Evolutionary conservation across 2,888 invertebrate species (phyloP).

Genomic region (Xestia rhomboidea): DNA sequence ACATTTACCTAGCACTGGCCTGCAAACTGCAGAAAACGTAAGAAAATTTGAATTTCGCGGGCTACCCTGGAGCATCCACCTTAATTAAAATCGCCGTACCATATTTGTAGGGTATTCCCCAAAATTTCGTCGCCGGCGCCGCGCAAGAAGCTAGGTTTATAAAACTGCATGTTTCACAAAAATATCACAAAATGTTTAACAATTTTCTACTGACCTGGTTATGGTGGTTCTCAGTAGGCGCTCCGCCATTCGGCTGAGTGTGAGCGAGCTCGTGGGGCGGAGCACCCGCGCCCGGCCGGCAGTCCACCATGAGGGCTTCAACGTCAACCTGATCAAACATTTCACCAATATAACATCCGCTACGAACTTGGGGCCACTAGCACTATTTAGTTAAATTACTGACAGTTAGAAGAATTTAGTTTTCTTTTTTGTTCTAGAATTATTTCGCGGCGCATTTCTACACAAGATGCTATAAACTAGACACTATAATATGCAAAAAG

Average conservation of each 20-base stretch:
- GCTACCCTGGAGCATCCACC: too few relatives aligned
- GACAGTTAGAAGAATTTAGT: conserved; percentile 26
- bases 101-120: background rate
- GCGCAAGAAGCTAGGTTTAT: background rate
- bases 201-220: conserved; percentile 73
- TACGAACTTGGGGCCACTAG: conserved; percentile 14
- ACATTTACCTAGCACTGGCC: too few relatives aligned
- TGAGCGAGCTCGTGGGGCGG: conserved; percentile 82
- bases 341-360: conserved; percentile 9
- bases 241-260: conserved; percentile 78
- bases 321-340: conserved; percentile 81
- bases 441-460: conserved; percentile 5
- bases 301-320: conserved; percentile 88
- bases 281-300: conserved; percentile 83
- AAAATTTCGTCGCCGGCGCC: background rate
- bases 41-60: too few relatives aligned
- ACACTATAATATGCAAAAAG: background rate
- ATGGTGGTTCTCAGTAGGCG: conserved; percentile 76
- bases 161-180: background rate
- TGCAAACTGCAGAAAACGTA: too few relatives aligned
- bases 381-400: conserved; percentile 43
- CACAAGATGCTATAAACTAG: background rate
- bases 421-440: background rate
- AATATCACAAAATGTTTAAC: background rate
- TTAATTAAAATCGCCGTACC: background rate